A percentile compares a stretch with the other conserved stretches of the same genome.
Conservation (phyloP, 1,140 invertebrate genomes). For the Euura lappo region DNA sequence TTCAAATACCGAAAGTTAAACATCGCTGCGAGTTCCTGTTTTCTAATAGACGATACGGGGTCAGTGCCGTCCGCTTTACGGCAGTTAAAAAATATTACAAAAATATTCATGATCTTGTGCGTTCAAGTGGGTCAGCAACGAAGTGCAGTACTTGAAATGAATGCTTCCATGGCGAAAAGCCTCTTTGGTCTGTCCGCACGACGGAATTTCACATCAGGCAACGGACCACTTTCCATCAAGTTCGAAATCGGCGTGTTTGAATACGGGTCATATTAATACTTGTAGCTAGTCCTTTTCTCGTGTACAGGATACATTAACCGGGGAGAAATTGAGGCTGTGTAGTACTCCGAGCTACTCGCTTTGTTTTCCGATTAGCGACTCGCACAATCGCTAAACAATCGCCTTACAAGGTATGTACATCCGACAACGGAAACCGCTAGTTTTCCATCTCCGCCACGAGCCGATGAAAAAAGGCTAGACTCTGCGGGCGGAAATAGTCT, state of each 20-base stretch:
- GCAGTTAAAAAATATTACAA: neutral
- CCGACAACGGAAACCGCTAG: no score
- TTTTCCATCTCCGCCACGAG: no score
- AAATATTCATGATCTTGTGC: neutral
- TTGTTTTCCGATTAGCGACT: no score
- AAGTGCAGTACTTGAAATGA: neutral
- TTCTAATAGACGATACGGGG: slow-evolving; percentile 5
- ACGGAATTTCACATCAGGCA: neutral
- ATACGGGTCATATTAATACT: slow-evolving; percentile 1
- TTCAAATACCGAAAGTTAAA: neutral
- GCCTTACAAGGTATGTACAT: no score
- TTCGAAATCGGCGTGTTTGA: slow-evolving; percentile 1
- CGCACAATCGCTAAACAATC: no score
- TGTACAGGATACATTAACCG: neutral
- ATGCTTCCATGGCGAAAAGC: neutral
- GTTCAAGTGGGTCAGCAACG: neutral
- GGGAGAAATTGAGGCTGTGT: neutral
- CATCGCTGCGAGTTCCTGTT: neutral
- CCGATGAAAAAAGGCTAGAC: no score
- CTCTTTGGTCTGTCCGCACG: neutral
- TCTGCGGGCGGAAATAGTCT: no score
- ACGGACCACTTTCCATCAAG: neutral
- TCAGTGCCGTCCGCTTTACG: neutral
- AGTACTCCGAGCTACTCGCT: no score
- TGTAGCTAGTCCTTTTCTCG: neutral